These are phyloP conservation scores for Ciconia stormi DNA, from an alignment of 2,113 vertebrate genomes.

Conservation along the genomic window DNA sequence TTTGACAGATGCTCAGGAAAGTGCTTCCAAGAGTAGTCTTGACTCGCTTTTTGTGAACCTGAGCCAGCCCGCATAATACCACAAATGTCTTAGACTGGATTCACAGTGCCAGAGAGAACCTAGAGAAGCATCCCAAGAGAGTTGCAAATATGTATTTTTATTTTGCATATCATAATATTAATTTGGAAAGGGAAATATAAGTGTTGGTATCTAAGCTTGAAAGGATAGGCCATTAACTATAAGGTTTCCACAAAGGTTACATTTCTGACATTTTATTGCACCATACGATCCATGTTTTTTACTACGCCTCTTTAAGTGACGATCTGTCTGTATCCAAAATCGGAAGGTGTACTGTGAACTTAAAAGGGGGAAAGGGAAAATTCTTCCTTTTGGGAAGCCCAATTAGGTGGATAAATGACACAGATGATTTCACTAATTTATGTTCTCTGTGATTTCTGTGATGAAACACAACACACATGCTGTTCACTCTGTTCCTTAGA, in stretches of 20 bases:
- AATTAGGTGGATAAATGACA: slow-evolving; percentile 65
- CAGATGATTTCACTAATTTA: slow-evolving; percentile 64
- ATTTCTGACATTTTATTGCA: neutral
- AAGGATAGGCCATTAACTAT: fast-evolving
- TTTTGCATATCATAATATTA: neutral
- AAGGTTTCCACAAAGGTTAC: neutral
- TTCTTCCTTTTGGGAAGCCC: slow-evolving; percentile 19
- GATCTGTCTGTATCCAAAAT: neutral
- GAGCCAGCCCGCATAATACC: neutral
- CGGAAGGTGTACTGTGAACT: neutral
- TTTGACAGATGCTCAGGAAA: neutral
- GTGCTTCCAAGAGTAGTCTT: neutral
- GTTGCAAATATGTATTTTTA: neutral
- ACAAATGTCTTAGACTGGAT: neutral
- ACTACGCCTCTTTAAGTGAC: neutral
- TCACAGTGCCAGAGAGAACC: neutral
- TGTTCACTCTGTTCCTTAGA: slow-evolving; percentile 62
- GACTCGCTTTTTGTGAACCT: neutral
- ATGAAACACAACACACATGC: slow-evolving; percentile 60
- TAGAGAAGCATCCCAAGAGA: neutral
- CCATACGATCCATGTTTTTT: fast-evolving
- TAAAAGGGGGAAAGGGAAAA: neutral
- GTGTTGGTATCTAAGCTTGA: neutral
- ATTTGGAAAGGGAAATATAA: neutral
- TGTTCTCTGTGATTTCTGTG: slow-evolving; percentile 63